These are phyloP conservation scores for Apodemia hepburni DNA, from an alignment of 2,888 invertebrate species.

Conservation along the genomic window DNA sequence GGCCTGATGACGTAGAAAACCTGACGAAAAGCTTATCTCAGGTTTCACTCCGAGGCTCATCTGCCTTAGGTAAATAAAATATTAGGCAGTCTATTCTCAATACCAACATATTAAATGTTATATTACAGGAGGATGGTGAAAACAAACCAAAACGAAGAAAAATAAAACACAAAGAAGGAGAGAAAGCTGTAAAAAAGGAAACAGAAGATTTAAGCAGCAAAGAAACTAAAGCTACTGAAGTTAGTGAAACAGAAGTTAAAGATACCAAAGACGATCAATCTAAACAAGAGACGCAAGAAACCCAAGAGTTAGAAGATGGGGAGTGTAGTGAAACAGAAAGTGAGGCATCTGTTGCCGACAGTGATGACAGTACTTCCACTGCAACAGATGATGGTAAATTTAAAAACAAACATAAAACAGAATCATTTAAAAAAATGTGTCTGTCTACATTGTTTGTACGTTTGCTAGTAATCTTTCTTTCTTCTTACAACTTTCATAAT, in stretches of 20 bases:
- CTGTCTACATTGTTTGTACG: neutral
- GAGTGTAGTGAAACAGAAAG: conserved; percentile 81
- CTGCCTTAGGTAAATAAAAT: conserved; percentile 75
- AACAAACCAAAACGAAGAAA: conserved; percentile 51
- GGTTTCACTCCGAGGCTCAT: conserved; percentile 71
- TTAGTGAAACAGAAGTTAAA: conserved; percentile 23
- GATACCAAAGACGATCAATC: conserved; percentile 30
- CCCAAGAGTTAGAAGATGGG: conserved; percentile 80
- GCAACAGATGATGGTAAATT: conserved; percentile 67
- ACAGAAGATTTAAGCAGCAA: conserved; percentile 25
- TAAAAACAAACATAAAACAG: conserved; percentile 13
- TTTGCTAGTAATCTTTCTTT: too few relatives aligned
- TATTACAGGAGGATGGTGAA: conserved; percentile 64
- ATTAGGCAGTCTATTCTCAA: conserved; percentile 49
- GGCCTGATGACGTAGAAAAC: conserved; percentile 61
- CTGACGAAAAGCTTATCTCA: conserved; percentile 73
- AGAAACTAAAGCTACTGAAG: conserved; percentile 23
- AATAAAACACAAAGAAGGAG: conserved; percentile 36
- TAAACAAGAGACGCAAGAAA: conserved; percentile 14
- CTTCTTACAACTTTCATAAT: too few relatives aligned
- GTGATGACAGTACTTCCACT: conserved; percentile 59
- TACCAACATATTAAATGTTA: conserved; percentile 65
- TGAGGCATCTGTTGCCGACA: conserved; percentile 43
- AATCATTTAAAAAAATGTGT: neutral
- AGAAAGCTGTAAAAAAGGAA: conserved; percentile 25